Conservation (phyloP, 2,888 invertebrate species). For the Diploptera punctata region DNA sequence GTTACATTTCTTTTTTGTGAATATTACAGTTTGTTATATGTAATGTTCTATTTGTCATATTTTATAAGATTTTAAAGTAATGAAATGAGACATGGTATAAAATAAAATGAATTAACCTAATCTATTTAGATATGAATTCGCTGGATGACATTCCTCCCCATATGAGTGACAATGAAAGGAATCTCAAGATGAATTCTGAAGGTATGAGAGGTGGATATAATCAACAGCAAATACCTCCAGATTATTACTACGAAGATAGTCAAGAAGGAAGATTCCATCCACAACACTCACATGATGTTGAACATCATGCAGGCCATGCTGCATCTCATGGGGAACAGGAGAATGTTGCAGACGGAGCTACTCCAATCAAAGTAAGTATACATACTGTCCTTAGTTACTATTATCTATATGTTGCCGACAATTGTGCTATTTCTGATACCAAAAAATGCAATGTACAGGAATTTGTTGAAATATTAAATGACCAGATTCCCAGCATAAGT, state of each 20-base stretch:
- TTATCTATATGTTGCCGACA: too few relatives aligned
- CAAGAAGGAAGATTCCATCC: constrained; percentile 37
- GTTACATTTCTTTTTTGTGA: too few relatives aligned
- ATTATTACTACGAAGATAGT: constrained; percentile 44
- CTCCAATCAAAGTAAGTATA: constrained; percentile 30
- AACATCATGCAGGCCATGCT: constrained; percentile 6
- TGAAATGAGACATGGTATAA: too few relatives aligned
- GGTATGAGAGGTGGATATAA: constrained; percentile 12
- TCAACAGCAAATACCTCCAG: constrained; percentile 35
- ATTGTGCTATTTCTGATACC: too few relatives aligned
- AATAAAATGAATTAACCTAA: neutral
- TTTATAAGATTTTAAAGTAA: too few relatives aligned
- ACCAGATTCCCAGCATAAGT: too few relatives aligned
- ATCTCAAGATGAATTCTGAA: constrained; percentile 9
- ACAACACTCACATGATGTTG: constrained; percentile 2
- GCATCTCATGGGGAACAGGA: constrained; percentile 18
- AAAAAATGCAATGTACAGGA: too few relatives aligned
- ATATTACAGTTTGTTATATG: too few relatives aligned
- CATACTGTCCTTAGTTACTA: too few relatives aligned
- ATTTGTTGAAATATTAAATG: too few relatives aligned
- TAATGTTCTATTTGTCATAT: too few relatives aligned
- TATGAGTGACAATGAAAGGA: constrained; percentile 22
- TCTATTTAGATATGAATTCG: constrained; percentile 28
- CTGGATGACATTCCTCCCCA: constrained; percentile 14
- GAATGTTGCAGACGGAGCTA: constrained; percentile 9